Conservation (phyloP, 2,888 invertebrate species). For the Lymantria monacha region DNA sequence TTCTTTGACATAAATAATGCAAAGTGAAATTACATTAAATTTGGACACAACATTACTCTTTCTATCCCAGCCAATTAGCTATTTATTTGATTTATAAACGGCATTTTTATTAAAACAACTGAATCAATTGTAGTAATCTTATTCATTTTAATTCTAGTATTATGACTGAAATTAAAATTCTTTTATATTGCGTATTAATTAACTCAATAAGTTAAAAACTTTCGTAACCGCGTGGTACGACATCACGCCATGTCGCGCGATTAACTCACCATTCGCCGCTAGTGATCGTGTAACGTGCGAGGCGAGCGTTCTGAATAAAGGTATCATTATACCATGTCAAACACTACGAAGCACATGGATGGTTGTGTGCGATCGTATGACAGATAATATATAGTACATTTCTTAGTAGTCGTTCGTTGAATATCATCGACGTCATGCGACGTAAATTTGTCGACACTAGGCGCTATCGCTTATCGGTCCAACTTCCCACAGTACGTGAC, state of each 20-base stretch:
- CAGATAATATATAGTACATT: constrained; percentile 28
- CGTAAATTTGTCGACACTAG: constrained; percentile 44
- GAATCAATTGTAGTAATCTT: not conserved
- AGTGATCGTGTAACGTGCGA: constrained; percentile 2
- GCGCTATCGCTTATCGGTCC: constrained; percentile 40
- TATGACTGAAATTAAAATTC: constrained; percentile 7
- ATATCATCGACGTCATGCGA: constrained; percentile 50
- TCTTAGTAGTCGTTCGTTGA: constrained; percentile 27
- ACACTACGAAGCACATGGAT: constrained; percentile 34
- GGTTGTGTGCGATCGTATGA: constrained; percentile 30
- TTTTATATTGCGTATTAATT: constrained; percentile 24
- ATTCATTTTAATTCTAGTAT: not conserved
- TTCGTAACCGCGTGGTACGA: constrained; percentile 65
- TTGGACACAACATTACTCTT: not conserved
- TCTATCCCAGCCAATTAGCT: not conserved
- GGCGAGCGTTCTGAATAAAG: constrained; percentile 8
- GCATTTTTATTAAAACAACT: not conserved
- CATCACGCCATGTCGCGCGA: constrained; percentile 75
- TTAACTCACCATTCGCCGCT: constrained; percentile 25
- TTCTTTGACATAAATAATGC: not conserved
- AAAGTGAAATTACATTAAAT: not conserved
- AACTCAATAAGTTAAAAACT: constrained; percentile 39
- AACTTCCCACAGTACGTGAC: constrained; percentile 25
- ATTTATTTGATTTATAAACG: not conserved
- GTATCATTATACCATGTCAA: constrained; percentile 7